Conservation (phyloP, 2,113 vertebrate genomes). For the Nycticebus coucang region DNA sequence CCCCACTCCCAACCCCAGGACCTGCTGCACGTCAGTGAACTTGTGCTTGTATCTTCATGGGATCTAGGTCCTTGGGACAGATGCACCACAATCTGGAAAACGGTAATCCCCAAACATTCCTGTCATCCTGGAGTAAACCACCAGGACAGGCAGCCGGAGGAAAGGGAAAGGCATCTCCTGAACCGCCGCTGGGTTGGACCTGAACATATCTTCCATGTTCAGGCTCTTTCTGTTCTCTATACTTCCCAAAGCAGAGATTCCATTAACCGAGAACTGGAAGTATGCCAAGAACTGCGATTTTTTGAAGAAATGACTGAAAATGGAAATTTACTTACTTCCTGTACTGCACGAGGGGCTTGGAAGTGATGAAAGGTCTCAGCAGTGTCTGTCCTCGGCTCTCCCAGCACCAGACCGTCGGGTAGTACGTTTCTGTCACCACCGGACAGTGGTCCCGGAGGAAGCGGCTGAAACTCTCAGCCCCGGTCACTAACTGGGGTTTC, state of each 20-base stretch:
- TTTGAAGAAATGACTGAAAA: background rate
- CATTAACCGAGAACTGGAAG: background rate
- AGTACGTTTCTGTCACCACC: conserved; percentile 97
- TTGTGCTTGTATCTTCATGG: background rate
- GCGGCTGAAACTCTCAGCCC: conserved; percentile 92
- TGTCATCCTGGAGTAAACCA: background rate
- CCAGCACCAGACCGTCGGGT: conserved; percentile 99
- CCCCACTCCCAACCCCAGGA: background rate
- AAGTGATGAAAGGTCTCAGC: conserved; percentile 96
- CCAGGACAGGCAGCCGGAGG: background rate
- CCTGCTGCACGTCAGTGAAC: background rate
- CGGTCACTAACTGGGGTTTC: conserved; percentile 96
- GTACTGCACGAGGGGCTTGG: conserved; percentile 94
- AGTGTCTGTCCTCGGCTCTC: conserved; percentile 96
- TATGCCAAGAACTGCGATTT: background rate
- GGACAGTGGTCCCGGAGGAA: conserved; percentile 96
- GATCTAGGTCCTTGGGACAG: background rate
- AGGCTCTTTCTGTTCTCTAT: background rate
- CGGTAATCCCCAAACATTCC: background rate
- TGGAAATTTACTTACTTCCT: conserved; percentile 91
- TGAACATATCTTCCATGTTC: background rate
- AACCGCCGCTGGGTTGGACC: background rate
- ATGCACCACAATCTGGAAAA: background rate
- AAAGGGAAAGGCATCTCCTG: background rate
- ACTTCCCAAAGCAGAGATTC: background rate